Conservation (phyloP, 2,113 vertebrate species). For the Dryoscopus gambensis region DNA sequence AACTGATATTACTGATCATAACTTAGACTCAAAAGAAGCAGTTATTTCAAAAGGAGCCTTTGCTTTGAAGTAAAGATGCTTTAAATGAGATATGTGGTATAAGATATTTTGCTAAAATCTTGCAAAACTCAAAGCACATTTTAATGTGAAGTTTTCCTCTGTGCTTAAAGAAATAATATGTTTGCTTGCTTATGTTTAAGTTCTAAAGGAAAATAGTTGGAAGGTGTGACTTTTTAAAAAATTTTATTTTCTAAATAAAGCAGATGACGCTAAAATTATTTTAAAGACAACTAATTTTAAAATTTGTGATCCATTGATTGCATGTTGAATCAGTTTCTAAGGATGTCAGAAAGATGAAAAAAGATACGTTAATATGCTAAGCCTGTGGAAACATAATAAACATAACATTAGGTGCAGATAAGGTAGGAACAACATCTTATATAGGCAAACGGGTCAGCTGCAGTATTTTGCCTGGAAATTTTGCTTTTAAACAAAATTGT, state of each 20-base stretch:
- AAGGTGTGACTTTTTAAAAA: neutral
- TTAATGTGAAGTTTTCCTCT: neutral
- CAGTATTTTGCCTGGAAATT: neutral
- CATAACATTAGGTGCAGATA: neutral
- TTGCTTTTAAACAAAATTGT: neutral
- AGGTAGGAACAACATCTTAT: neutral
- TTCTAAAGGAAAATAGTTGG: neutral
- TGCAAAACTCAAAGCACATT: neutral
- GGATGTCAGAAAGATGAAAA: neutral
- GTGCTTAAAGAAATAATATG: neutral
- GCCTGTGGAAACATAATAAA: neutral
- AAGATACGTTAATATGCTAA: neutral
- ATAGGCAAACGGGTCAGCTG: rapidly evolving
- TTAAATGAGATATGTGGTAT: neutral
- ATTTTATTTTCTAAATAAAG: neutral
- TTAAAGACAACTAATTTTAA: neutral
- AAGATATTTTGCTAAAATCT: neutral
- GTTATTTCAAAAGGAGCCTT: neutral
- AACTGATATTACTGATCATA: neutral
- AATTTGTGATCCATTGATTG: neutral
- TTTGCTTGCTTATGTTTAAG: neutral
- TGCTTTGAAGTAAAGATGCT: neutral
- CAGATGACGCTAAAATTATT: neutral
- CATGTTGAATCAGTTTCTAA: neutral
- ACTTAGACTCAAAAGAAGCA: neutral